These are phyloP conservation scores for Nipponia nippon DNA, from an alignment of 2,113 vertebrate species.

Conservation along the genomic window DNA sequence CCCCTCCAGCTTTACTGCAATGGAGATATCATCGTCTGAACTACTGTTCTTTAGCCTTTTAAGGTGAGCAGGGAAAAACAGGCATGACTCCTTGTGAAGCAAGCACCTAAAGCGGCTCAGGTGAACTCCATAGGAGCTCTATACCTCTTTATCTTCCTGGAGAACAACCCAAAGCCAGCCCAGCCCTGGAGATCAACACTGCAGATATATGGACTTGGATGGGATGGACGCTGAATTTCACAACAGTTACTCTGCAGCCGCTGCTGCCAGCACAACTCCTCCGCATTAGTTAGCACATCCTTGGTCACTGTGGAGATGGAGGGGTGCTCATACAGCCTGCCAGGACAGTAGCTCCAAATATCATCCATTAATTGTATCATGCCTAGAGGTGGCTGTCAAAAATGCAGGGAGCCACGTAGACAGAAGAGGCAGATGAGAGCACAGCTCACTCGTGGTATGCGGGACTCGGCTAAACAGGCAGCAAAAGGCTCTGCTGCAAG, in stretches of 20 bases:
- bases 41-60: background rate
- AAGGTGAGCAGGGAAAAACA: background rate
- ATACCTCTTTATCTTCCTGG: background rate
- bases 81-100: background rate
- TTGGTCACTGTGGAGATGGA: background rate
- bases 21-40: background rate
- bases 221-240: background rate
- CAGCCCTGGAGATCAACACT: background rate
- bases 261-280: background rate
- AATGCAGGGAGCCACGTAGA: background rate
- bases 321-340: background rate
- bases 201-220: background rate
- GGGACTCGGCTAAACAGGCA: background rate
- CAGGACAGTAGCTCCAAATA: background rate
- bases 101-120: background rate
- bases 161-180: background rate
- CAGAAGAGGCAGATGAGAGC: background rate
- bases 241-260: background rate
- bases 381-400: background rate
- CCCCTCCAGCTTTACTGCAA: background rate
- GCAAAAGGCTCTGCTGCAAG: background rate
- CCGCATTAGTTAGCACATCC: background rate
- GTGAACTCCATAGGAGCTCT: background rate
- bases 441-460: accelerated
- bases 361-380: background rate